Evolutionary conservation across 2,888 invertebrate species (phyloP).

Genomic region (Diadromus collaris): DNA sequence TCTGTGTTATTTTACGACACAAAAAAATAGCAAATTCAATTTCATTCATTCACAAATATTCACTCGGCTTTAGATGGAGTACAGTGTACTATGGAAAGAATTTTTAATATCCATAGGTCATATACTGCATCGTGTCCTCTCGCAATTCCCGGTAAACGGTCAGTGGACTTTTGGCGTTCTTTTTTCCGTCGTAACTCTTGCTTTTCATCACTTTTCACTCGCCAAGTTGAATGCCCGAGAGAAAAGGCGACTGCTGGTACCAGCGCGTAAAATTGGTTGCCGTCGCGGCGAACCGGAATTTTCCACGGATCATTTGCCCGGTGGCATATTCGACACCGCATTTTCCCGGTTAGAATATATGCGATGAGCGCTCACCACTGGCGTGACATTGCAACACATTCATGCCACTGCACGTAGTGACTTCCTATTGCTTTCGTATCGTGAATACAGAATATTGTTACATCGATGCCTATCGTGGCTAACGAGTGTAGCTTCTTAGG

Average conservation of each 20-base stretch:
- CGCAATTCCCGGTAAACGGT: slow-evolving; percentile 9
- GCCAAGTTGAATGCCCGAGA: slow-evolving; percentile 4
- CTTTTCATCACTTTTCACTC: slow-evolving; percentile 5
- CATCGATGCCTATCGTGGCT: neutral
- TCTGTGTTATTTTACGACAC: neutral
- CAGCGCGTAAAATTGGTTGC: slow-evolving; percentile 68
- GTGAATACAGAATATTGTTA: slow-evolving; percentile 6
- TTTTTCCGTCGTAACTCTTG: slow-evolving; percentile 21
- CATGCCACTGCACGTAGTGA: neutral
- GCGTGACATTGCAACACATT: slow-evolving; percentile 29
- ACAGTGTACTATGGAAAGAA: slow-evolving; percentile 5
- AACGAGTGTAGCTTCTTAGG: neutral
- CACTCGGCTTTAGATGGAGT: neutral
- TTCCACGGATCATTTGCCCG: slow-evolving; percentile 76
- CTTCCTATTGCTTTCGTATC: neutral
- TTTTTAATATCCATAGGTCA: slow-evolving; percentile 30
- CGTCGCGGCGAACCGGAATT: slow-evolving; percentile 67
- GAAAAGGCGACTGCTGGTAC: slow-evolving; percentile 17
- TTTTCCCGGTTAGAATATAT: slow-evolving; percentile 67
- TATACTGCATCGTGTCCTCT: neutral
- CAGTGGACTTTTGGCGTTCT: slow-evolving; percentile 5
- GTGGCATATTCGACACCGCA: slow-evolving; percentile 73
- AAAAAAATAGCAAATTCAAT: neutral
- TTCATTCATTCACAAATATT: neutral
- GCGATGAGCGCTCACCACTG: slow-evolving; percentile 69